phyloP scores from a whole-genome alignment of 2,797 vertebrate genomes.

The Danio tinwini region DNA sequence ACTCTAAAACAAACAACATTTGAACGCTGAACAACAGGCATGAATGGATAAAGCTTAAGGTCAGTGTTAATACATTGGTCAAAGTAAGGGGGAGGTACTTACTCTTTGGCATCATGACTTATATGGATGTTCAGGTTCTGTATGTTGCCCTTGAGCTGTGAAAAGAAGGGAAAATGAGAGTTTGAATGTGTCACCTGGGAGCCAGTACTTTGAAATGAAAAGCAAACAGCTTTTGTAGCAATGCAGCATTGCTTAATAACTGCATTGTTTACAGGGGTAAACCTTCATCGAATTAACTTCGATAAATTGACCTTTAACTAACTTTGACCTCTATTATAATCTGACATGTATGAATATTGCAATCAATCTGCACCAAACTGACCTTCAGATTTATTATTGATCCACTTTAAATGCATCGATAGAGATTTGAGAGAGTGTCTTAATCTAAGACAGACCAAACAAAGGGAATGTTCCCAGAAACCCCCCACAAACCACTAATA shows the following conservation, averaged over 20 bases:
- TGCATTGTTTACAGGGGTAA: not conserved
- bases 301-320: constrained; percentile 3
- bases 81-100: constrained; percentile 72
- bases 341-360: not conserved
- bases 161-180: constrained; percentile 16
- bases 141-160: constrained; percentile 82
- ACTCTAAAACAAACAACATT: too few species aligned
- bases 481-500: not conserved
- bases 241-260: not conserved
- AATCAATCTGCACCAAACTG: constrained; percentile 28
- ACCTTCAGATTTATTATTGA: constrained; percentile 47
- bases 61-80: constrained; percentile 17
- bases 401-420: constrained; percentile 21
- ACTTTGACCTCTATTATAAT: constrained; percentile 31
- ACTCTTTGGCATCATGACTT: constrained; percentile 78
- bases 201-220: not conserved
- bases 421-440: constrained; percentile 12
- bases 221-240: not conserved
- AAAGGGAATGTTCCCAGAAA: not conserved
- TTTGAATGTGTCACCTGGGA: not conserved
- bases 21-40: too few species aligned
- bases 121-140: constrained; percentile 80
- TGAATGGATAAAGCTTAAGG: not conserved
- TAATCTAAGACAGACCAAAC: not conserved
- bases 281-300: not conserved